Evolutionary conservation across 2,797 vertebrate genomes (phyloP), one percentile per base, ranked within the genome.

Genomic region (Enteromius anoplus): DNA sequence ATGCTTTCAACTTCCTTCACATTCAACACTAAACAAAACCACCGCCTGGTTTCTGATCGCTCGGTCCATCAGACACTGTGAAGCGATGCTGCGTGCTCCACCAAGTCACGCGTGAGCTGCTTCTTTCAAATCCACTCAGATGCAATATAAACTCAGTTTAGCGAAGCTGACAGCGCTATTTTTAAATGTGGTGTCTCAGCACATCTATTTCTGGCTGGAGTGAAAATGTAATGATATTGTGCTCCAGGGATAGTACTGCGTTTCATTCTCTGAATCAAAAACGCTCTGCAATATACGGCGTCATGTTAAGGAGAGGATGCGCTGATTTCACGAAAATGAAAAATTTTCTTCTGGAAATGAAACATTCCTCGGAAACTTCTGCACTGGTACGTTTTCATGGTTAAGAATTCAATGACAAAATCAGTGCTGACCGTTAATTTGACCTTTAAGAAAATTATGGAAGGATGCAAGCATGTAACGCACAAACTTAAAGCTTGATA

Each of bases 111-210:
- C 58, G 80, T 64, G 60, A 64, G 80, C 37, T 79, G 15, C 47
- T 86, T 66, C 40, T 73, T 78, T 83, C 77, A 23, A 81, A 80
- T 55, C 42, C 37, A 49, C 49, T 79, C 40, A 65, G 55, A 65
- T 15, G 42, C 76, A 73, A 69, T 64, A 78, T 60, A 71, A 85
- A 75, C 37, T 60, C 37, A 68, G 34, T 80, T 75, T 34, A 80
- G 12, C 49, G 10, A 75, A 45, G 75, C 79, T 70, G 87, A 85
- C 53, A 62, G 79, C 40, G 53, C 76, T 84, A 88, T 88, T 85
- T 84, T 84, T 69, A 85, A 83, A 85, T 73, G 58, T 69, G 71
- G 34, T 23, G 71, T 80, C 82, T 88, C 87, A 87, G 87, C 87
- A 84, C 76, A 82, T 87, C 62, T 72, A 84, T 84, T 78, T 83